Evolutionary conservation across 1,140 invertebrate species (phyloP).

Genomic region (Drosophila nasuta): DNA sequence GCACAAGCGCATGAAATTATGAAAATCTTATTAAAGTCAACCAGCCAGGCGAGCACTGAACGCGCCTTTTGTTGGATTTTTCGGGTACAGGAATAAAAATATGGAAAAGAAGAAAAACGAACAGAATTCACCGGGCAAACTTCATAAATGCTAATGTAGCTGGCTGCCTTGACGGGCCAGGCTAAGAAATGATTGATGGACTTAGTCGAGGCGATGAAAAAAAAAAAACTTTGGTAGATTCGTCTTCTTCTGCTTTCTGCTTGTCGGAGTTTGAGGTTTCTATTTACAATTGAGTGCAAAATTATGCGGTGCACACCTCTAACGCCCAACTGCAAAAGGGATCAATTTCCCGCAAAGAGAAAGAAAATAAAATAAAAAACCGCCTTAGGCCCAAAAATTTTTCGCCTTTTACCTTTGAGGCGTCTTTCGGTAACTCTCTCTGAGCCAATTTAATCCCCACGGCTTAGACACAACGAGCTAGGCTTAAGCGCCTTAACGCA

Average conservation of each 20-base stretch:
- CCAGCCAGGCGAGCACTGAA: slow-evolving; percentile 22
- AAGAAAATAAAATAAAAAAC: slow-evolving; percentile 2
- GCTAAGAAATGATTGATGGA: slow-evolving; percentile 76
- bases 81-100: background rate
- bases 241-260: background rate
- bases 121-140: slow-evolving; percentile 48
- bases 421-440: slow-evolving; percentile 30
- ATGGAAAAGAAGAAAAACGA: slow-evolving; percentile 21
- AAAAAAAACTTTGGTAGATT: slow-evolving; percentile 51
- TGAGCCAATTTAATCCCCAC: slow-evolving; percentile 74
- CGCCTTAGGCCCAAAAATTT: slow-evolving; percentile 31
- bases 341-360: slow-evolving; percentile 51
- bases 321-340: slow-evolving; percentile 42
- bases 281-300: slow-evolving; percentile 63
- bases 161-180: slow-evolving; percentile 50
- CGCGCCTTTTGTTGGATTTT: slow-evolving; percentile 35
- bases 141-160: slow-evolving; percentile 80
- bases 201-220: slow-evolving; percentile 39
- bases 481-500: slow-evolving; percentile 64
- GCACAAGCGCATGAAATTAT: slow-evolving; percentile 82
- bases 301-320: slow-evolving; percentile 61
- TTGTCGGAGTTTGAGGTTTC: slow-evolving; percentile 46
- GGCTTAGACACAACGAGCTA: slow-evolving; percentile 66
- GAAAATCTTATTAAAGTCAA: slow-evolving; percentile 82
- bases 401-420: slow-evolving; percentile 60